Base-by-base conservation (phyloP, 2,888 invertebrate species). In the Marasmarcha lunaedactyla region DNA sequence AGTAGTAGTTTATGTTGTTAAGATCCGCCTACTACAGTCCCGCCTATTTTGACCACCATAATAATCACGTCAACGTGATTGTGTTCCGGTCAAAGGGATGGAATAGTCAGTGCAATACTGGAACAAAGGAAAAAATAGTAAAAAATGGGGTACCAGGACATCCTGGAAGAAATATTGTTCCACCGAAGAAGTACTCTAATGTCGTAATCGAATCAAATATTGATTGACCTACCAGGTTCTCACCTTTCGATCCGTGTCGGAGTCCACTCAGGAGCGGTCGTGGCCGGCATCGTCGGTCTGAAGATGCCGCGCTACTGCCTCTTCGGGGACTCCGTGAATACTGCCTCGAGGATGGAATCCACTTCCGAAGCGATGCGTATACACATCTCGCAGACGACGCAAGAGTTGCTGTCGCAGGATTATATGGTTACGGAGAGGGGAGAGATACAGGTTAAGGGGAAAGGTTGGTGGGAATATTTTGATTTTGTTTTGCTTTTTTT, bases 361-460 rank as follows among this genome's bases (percentile, higher is more conserved):
- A 94, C 94, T 0, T 93, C 95, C 44, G 90, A 92, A 59, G 91
- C 96, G 0, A 96, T 97, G 94, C 92, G 93, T 70, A 93, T 98
- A 45, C 97, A 98, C 67, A 94, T 98, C 56, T 97, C 97, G 1
- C 91, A 97, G 66, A 90, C 93, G 0, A 97, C 97, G 0, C 89
- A 87, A 57, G 88, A 92, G 49, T 77, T 92, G 11, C 76, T 97
- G 5, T 89, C 93, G 0, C 79, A 88, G 0, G 85, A 86, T 0
- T 97, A 95, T 59, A 87, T 86, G 57, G 89, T 94, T 2, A 84
- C 84, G 6, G 93, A 93, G 59, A 86, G 94, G 5, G 94, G 93
- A 1, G 93, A 93, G 64, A 92, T 95, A 45, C 89, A 92, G 56
- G 92, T 97, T 0, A 97, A 96, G 78, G 97, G 95, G 35, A 94